Evolutionary conservation across 2,797 vertebrate genomes (phyloP), one percentile per base, ranked within the genome.

Genomic region (Meda fulgida): DNA sequence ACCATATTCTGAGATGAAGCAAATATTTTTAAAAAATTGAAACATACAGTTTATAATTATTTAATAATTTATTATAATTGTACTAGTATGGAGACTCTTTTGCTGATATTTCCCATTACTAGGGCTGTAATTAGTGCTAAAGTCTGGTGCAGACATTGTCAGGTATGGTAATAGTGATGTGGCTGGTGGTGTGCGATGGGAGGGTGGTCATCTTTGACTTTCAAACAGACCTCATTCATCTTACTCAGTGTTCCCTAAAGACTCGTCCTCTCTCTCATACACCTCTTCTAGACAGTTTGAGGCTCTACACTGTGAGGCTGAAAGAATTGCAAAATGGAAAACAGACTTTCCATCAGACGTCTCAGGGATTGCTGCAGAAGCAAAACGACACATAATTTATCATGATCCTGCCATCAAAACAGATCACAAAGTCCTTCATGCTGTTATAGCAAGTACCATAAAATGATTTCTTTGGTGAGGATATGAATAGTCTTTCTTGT

Each of bases 281-380:
- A 78, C 66, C 77, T 80, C 84, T 53, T 80, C 53, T 34, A 73
- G 84, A 80, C 77, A 85, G 69, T 85, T 53, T 72, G 55, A 65
- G 77, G 55, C 70, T 72, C 69, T 80, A 73, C 69, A 80, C 84
- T 85, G 66, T 65, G 77, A 85, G 77, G 66, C 67, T 71, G 69
- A 85, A 85, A 79, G 77, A 80, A 85, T 48, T 80, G 84, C 55
- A 65, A 85, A 80, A 85, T 85, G 77, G 73, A 79, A 85, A 85
- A 80, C 84, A 85, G 84, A 80, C 77, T 85, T 85, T 85, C 84
- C 31, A 85, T 80, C 84, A 80, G 84, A 85, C 58, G 1, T 85
- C 84, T 73, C 77, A 65, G 77, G 69, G 58, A 73, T 85, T 65
- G 77, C 69, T 73, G 58, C 31, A 85, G 69, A 85, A 80, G 77